phyloP scores from a whole-genome alignment of 2,797 vertebrate species.

The Gymnodraco acuticeps region DNA sequence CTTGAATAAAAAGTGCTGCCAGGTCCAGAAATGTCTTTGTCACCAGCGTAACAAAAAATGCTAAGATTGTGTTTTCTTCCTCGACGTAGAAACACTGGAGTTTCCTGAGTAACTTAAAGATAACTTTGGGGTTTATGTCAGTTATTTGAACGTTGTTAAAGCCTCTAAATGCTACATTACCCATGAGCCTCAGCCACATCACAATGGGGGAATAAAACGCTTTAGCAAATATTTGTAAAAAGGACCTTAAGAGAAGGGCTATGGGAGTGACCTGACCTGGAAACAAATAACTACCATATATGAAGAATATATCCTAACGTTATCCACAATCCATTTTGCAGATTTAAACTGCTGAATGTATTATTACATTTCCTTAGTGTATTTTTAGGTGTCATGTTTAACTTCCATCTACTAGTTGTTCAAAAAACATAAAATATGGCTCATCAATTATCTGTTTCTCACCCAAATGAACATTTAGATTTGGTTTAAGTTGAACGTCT shows the following conservation, averaged over 20 bases:
- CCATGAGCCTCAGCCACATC: background rate
- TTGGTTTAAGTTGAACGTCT: too few species aligned
- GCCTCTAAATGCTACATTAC: background rate
- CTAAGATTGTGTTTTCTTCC: background rate
- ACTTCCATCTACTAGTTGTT: background rate
- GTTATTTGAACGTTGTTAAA: slow-evolving; percentile 1
- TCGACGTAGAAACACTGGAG: background rate
- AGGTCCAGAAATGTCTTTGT: background rate
- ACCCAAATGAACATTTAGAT: background rate
- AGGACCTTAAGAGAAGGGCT: too few species aligned
- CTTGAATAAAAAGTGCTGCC: slow-evolving; percentile 7
- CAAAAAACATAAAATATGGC: background rate
- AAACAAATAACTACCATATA: background rate
- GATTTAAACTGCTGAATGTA: background rate
- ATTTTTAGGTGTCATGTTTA: background rate
- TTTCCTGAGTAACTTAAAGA: slow-evolving; percentile 18
- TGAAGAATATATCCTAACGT: background rate
- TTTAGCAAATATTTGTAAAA: too few species aligned
- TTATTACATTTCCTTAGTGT: background rate
- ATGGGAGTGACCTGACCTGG: too few species aligned
- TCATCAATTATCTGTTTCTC: background rate
- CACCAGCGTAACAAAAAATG: background rate
- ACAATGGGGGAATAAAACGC: too few species aligned
- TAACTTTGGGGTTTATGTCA: too few species aligned
- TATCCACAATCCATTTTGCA: background rate